Percentiles rank a stretch among this genome's conserved stretches.
These are phyloP conservation scores for Reinhardtius hippoglossoides DNA, from an alignment of 2,113 vertebrate species.

Conservation along the genomic window DNA sequence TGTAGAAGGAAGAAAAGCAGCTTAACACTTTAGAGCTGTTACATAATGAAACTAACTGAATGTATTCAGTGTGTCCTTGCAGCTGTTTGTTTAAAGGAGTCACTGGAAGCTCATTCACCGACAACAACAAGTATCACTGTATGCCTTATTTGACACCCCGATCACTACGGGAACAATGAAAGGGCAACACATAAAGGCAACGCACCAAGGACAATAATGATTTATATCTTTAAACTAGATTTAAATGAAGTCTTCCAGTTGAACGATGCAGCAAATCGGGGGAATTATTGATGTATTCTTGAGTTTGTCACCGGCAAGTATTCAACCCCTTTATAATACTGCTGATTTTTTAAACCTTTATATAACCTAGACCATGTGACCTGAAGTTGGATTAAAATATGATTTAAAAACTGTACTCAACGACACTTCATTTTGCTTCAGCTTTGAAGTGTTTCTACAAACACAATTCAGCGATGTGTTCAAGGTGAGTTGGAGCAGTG, in stretches of 20 bases:
- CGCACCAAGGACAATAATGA: neutral
- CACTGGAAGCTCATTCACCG: constrained; percentile 35
- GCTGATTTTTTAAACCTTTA: no score
- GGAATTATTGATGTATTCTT: neutral
- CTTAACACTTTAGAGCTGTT: neutral
- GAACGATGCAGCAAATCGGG: neutral
- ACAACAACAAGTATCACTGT: constrained; percentile 61
- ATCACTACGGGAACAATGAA: constrained; percentile 63
- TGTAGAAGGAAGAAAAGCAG: neutral
- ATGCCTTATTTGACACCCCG: constrained; percentile 78
- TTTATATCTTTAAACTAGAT: neutral
- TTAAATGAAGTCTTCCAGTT: no score
- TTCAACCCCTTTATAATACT: no score
- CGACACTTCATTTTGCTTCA: no score
- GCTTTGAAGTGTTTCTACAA: no score
- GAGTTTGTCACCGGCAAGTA: no score
- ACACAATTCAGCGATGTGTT: no score
- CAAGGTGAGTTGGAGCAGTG: no score
- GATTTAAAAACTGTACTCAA: no score
- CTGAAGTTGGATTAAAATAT: no score
- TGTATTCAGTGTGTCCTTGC: constrained; percentile 44
- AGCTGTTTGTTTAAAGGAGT: constrained; percentile 43
- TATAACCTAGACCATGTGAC: no score
- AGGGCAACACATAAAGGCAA: constrained; percentile 81
- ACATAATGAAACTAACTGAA: neutral